Evolutionary conservation across 2,797 vertebrate genomes (phyloP).

Genomic region (Okamejei kenojei): DNA sequence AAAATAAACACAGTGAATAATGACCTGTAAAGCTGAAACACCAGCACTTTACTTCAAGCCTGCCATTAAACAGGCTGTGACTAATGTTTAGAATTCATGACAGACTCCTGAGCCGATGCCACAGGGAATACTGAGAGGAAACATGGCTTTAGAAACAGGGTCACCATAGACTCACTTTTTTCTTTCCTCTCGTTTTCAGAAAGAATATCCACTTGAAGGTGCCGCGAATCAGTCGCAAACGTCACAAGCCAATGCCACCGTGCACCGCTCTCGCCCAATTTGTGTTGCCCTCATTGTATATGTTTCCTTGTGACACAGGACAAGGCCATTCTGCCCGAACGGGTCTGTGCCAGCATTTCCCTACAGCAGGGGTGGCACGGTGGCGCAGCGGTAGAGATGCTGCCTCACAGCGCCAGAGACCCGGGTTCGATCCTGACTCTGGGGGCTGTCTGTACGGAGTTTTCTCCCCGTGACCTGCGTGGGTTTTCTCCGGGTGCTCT

Average conservation of each 20-base stretch:
- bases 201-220: neutral
- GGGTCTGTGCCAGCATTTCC: too few species aligned
- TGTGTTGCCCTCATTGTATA: neutral
- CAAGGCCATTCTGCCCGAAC: too few species aligned
- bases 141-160: neutral
- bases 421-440: too few species aligned
- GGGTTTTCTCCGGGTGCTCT: too few species aligned
- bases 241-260: neutral
- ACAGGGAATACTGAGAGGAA: neutral
- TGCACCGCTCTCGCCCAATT: neutral
- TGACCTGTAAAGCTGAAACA: too few species aligned
- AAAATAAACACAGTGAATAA: neutral
- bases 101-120: neutral
- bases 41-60: neutral
- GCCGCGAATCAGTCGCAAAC: neutral
- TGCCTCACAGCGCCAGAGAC: too few species aligned
- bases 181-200: neutral
- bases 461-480: too few species aligned
- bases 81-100: too few species aligned
- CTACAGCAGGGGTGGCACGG: too few species aligned
- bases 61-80: neutral
- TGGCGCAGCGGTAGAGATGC: too few species aligned
- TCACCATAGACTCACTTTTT: neutral
- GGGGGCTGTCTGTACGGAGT: too few species aligned
- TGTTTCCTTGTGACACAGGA: too few species aligned